Base-by-base conservation (phyloP, 2,888 invertebrate genomes). In the Fissipunctia ypsillon region DNA sequence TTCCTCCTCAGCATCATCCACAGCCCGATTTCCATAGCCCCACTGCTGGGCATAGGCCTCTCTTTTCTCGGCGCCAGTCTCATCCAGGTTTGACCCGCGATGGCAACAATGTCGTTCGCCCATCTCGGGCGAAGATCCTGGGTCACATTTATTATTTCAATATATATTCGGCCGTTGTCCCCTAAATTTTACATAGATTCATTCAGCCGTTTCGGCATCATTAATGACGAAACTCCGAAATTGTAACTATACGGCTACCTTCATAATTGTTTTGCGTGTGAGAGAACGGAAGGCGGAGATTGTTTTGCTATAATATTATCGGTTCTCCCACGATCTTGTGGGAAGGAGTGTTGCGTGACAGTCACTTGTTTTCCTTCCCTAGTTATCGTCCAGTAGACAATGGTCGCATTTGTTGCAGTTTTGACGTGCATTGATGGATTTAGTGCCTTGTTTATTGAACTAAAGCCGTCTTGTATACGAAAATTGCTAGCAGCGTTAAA, bases 281-380 rank as follows among this genome's bases (percentile, higher is more conserved):
- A 25, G 54, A 73, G 48, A 73, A 63, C 52, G 73, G 60, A 78
- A 78, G 68, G 0, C 72, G 14, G 35, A 56, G 25, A 78, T 68
- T 70, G 64, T 80, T 68, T 54, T 78, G 31, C 45, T 59, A 69
- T 59, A 41, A 59, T 65, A 43, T 16, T 50, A 56, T 69, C 25
- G n/a, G 56, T 59, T 45, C 43, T 83, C 80, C 59, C 80, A 80
- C 80, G 73, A 22, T 28, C 19, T 54, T 66, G 66, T 83, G 69
- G 48, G 69, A 83, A 71, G 35, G n/a, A 52, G 43, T 56, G 19
- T 72, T 41, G 80, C 64, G 71, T 82, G 72, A 45, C 79, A 52
- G 28, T 54, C 16, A n/a, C 12, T 56, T 25, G 48, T 28, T 35
- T 71, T 54, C 28, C 56, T 73, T 57, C 19, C 50, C 35, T 48